Evolutionary conservation across 2,797 vertebrate species (phyloP).

Genomic region (Loriculus beryllinus): DNA sequence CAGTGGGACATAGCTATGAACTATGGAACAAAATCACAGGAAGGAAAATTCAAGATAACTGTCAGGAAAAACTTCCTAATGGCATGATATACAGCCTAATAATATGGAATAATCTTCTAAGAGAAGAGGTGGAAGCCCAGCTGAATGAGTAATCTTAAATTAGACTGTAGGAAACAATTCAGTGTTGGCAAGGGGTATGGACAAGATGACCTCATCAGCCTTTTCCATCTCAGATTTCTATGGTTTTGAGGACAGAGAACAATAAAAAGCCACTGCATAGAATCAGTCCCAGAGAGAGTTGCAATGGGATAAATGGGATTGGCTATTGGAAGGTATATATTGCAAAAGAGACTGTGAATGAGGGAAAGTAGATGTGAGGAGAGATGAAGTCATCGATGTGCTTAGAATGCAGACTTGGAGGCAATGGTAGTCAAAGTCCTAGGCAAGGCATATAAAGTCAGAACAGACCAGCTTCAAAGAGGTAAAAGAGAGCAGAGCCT

Average conservation of each 20-base stretch:
- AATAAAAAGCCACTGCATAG: slow-evolving; percentile 44
- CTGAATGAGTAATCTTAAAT: slow-evolving; percentile 58
- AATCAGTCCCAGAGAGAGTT: not conserved
- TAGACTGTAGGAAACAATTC: slow-evolving; percentile 53
- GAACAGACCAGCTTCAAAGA: not conserved
- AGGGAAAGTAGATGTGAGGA: not conserved
- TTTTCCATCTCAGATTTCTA: slow-evolving; percentile 61
- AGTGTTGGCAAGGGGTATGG: slow-evolving; percentile 17
- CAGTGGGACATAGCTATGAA: not conserved
- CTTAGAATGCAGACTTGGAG: not conserved
- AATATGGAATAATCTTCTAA: slow-evolving; percentile 48
- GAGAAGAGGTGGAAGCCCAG: slow-evolving; percentile 28
- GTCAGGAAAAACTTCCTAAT: slow-evolving; percentile 45
- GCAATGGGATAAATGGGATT: not conserved
- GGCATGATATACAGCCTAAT: slow-evolving; percentile 2
- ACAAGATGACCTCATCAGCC: slow-evolving; percentile 56
- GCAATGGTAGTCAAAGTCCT: not conserved
- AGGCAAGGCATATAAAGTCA: not conserved
- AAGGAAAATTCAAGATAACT: slow-evolving; percentile 50
- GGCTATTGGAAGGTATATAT: not conserved
- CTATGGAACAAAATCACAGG: not conserved
- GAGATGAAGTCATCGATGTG: not conserved
- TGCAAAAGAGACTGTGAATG: slow-evolving; percentile 8
- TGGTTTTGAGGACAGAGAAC: slow-evolving; percentile 33
- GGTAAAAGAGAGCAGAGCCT: not conserved